Conservation (phyloP, 2,797 vertebrate species). For the Eulemur albifrons region DNA sequence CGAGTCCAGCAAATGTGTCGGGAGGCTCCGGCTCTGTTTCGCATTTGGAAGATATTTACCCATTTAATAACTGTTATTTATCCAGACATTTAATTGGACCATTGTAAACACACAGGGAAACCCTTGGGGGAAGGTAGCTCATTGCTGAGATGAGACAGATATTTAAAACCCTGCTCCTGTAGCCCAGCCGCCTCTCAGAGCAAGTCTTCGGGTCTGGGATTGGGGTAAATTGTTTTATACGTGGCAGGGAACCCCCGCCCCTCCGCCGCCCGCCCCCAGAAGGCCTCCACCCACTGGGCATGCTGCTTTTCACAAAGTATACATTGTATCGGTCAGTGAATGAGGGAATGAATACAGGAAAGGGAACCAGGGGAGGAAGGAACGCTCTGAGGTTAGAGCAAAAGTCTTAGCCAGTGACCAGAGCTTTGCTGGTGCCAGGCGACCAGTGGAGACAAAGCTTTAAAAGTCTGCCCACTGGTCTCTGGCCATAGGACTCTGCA, state of each 20-base stretch:
- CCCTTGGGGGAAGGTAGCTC: constrained; percentile 29
- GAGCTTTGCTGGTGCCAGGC: neutral
- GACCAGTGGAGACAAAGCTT: neutral
- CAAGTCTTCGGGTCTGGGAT: neutral
- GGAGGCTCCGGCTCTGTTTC: constrained; percentile 17
- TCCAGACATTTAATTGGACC: constrained; percentile 64
- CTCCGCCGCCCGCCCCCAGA: rapidly evolving
- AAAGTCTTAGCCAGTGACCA: neutral
- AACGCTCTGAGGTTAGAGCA: neutral
- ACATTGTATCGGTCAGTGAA: neutral
- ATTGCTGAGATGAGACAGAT: constrained; percentile 56
- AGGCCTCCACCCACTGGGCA: neutral
- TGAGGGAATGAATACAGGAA: neutral
- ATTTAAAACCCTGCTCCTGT: constrained; percentile 48
- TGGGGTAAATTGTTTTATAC: neutral
- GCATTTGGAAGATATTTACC: constrained; percentile 52
- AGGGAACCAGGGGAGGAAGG: neutral
- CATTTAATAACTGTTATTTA: constrained; percentile 75
- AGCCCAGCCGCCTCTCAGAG: neutral
- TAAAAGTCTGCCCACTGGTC: neutral
- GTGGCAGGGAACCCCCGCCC: neutral
- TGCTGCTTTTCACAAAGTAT: neutral
- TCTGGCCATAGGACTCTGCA: neutral
- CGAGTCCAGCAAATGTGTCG: neutral
- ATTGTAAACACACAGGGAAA: constrained; percentile 63